A percentile compares a stretch with the other conserved stretches of the same genome.
Conservation (phyloP, 35 echinoderm and acorn worm genomes). For the Ophiothrix spiculata region DNA sequence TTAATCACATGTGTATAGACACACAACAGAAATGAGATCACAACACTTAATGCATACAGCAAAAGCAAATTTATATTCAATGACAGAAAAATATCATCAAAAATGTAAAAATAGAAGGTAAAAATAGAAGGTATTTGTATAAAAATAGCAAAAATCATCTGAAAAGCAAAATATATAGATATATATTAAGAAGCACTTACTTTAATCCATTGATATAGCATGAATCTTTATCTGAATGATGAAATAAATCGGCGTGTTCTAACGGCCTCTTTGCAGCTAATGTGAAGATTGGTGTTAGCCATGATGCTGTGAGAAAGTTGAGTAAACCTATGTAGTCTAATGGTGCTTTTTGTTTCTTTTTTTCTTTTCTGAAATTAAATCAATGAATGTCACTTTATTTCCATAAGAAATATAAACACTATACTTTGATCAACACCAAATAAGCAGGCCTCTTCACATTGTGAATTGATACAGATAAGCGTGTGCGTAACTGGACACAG, state of each 20-base stretch:
- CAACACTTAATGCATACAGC: neutral
- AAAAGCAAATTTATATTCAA: neutral
- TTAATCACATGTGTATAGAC: neutral
- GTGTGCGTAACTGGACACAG: too few species aligned
- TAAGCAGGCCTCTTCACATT: too few species aligned
- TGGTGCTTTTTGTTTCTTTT: slow-evolving; percentile 48
- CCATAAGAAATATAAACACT: neutral
- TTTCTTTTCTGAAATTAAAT: neutral
- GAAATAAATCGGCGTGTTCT: slow-evolving; percentile 33
- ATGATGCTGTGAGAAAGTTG: slow-evolving; percentile 66
- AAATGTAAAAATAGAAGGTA: neutral
- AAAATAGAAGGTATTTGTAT: neutral
- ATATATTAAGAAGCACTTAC: too few species aligned
- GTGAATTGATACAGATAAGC: too few species aligned
- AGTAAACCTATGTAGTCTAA: slow-evolving; percentile 67
- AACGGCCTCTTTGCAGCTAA: slow-evolving; percentile 39
- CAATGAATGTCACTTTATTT: neutral
- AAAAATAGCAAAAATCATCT: neutral
- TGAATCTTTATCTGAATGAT: slow-evolving; percentile 35
- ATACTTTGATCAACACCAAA: neutral
- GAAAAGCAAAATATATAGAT: too few species aligned
- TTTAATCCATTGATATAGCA: slow-evolving; percentile 42
- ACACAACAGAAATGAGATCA: neutral
- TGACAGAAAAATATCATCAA: neutral
- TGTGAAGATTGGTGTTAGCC: slow-evolving; percentile 64